These are phyloP conservation scores for Accipiter cooperii DNA, from an alignment of 2,113 vertebrate genomes.

Conservation along the genomic window DNA sequence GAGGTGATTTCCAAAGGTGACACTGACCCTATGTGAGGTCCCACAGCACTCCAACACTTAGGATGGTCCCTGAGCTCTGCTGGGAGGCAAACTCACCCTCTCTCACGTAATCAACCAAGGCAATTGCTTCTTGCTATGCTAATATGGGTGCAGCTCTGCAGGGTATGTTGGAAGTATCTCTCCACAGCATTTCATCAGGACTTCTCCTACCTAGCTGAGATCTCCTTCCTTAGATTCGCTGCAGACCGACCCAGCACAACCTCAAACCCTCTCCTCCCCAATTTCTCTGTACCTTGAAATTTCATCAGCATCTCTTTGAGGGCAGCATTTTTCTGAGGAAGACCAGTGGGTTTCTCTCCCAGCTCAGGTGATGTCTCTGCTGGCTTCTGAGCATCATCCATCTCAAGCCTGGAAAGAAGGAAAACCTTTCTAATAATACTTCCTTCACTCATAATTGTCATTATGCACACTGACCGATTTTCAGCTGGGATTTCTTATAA, in stretches of 20 bases:
- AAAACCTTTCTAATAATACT: neutral
- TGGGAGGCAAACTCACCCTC: neutral
- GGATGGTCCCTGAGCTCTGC: neutral
- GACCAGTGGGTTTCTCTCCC: neutral
- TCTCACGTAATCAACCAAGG: rapidly evolving
- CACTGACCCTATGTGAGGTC: rapidly evolving
- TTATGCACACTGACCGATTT: rapidly evolving
- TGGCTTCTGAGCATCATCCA: neutral
- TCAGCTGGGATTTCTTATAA: neutral
- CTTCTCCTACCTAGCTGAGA: neutral
- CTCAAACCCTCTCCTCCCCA: rapidly evolving
- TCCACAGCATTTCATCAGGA: neutral
- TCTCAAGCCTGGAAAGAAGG: neutral
- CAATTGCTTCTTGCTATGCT: neutral
- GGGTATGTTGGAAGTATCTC: neutral
- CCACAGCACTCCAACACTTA: neutral
- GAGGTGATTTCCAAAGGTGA: neutral
- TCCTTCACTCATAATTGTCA: rapidly evolving
- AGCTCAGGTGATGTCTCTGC: rapidly evolving
- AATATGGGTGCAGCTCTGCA: neutral
- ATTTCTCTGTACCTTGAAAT: neutral
- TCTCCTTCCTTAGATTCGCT: neutral
- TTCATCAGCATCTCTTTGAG: neutral
- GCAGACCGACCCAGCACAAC: rapidly evolving
- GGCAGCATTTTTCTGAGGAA: rapidly evolving